Conservation (phyloP, 2,113 vertebrate genomes). For the Glaucidium brasilianum region DNA sequence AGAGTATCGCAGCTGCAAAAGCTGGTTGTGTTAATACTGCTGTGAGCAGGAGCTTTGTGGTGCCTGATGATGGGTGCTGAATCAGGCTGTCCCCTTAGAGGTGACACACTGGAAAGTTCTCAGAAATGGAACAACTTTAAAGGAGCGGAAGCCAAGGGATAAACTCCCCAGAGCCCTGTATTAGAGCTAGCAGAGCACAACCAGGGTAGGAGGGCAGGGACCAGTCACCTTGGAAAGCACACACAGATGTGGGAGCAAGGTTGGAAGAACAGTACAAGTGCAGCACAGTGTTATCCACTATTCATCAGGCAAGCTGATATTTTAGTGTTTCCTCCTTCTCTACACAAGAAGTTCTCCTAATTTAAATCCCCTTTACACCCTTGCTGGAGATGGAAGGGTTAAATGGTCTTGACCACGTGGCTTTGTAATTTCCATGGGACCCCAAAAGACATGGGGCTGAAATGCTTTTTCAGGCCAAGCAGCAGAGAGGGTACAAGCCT, state of each 20-base stretch:
- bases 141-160: not conserved
- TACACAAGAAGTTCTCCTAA: not conserved
- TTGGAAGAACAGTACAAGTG: not conserved
- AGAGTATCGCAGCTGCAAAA: rapidly evolving
- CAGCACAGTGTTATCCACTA: not conserved
- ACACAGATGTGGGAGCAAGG: not conserved
- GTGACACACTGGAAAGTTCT: not conserved
- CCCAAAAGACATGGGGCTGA: not conserved
- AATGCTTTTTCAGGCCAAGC: not conserved
- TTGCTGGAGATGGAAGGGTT: not conserved
- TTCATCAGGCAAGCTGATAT: not conserved
- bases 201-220: not conserved
- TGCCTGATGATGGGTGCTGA: not conserved
- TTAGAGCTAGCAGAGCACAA: not conserved
- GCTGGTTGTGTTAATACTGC: not conserved
- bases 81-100: not conserved
- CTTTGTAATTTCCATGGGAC: not conserved
- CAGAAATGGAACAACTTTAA: not conserved
- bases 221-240: not conserved
- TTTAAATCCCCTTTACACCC: not conserved
- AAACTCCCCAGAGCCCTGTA: not conserved
- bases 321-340: not conserved
- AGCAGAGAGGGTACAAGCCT: not conserved
- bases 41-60: not conserved
- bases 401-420: not conserved